Evolutionary conservation across 2,113 vertebrate species (phyloP), one percentile per base, ranked within the genome.

Genomic region (Rhagologus leucostigma): DNA sequence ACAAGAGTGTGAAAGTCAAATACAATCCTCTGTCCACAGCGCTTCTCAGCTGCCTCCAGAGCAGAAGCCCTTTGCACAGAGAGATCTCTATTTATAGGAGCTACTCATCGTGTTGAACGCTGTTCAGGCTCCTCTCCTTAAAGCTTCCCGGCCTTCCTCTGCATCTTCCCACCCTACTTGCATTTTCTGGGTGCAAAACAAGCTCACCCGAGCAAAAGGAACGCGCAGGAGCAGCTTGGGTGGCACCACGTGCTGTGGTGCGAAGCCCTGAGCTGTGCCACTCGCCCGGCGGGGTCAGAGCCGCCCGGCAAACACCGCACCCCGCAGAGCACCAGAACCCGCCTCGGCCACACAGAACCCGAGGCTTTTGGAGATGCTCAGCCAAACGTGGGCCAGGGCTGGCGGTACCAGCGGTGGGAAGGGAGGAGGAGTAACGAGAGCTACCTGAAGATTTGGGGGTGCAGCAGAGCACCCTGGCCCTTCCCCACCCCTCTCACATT

Each of bases 141-240:
- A 39, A 42, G 44, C 39, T 73, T 42, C 50, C 30, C 2, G 3
- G 33, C 52, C 27, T 44, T 77, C 41, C 29, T 41, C 87, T 62
- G 19, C 21, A 17, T 5, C 60, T 67, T 49, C 74, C 42, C 74
- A 49, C 21, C 46, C 49, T 6, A 2, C 6, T 35, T 24, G 7
- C 24, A 11, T 14, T 27, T 53, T n/a, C 16, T 37, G 60, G 60
- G 10, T 35, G 46, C 46, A 44, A 62, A 39, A 16, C 18, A 27
- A 63, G 60, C 62, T 52, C 37, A 49, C 7, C 42, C 2, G 5
- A 4, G 23, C 30, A 10, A 21, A 20, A 62, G 33, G 14, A 70
- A 16, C 0, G 0, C 1, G 11, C 8, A 9, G 4, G 2, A 59
- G 9, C 27, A 63, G 29, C 29, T 1, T 5, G 37, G 27, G 46